Base-by-base conservation (phyloP, 1,140 invertebrate genomes). In the Drosophila sproati region DNA sequence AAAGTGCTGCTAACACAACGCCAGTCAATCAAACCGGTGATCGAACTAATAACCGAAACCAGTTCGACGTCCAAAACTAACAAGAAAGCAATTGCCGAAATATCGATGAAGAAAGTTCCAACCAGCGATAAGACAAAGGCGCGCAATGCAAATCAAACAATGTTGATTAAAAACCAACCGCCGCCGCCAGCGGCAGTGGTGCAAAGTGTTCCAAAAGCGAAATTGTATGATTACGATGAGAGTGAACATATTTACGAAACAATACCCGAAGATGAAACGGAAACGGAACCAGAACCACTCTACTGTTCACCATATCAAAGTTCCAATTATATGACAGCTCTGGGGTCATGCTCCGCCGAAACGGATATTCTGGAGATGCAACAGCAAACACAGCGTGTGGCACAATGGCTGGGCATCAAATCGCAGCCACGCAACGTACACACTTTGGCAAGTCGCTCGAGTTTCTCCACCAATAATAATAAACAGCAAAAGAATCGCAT, bases 201-300 rank as follows among this genome's bases (percentile, higher is more conserved):
- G 20, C 20, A 20, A 20, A 20, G 20, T 10, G 6, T 3, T 32
- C 43, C 3, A 60, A 70, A 50, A 47, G 34, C 34, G n/a, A 76
- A 80, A 43, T 50, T 73, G 8, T 61, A 70, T 61, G 81, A 78
- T 3, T 89, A 90, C 63, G 85, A 89, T 63, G 91, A 91, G 34
- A 79, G 93, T 10, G 95, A 96, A 73, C 95, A 95, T 81, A 95
- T 96, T 69, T 96, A 96, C 76, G 95, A 96, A 83, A 95, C 95
- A 0, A 96, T 95, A 69, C 95, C 95, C 1, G 95, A 95, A 76
- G 94, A 94, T 12, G 20, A 20, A 20, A 20, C 20, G 20, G 20
- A 20, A 20, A 94, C 94, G 4, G 95, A 94, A 86, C 93, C 92
- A 0, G 95, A 95, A 64, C 95, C 94, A 0, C 94, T 95, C 31